phyloP scores from a whole-genome alignment of 2,888 invertebrate genomes.

The Patella depressa region DNA sequence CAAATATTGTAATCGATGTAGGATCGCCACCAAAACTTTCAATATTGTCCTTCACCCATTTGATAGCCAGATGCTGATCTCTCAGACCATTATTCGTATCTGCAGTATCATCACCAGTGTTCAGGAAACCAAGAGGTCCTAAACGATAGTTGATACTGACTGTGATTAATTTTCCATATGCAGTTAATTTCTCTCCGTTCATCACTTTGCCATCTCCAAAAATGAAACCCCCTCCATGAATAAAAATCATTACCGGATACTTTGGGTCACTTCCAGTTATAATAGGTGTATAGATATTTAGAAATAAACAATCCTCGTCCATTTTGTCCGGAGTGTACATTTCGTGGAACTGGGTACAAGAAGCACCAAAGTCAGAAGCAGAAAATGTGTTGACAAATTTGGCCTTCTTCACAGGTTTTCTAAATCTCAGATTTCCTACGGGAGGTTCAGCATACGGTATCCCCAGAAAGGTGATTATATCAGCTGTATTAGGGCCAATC shows the following conservation, averaged over 20 bases:
- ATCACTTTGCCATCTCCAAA: conserved; percentile 33
- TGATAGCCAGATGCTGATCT: conserved; percentile 51
- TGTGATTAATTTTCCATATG: conserved; percentile 42
- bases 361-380: conserved; percentile 38
- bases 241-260: conserved; percentile 44
- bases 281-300: conserved; percentile 49
- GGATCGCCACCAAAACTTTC: conserved; percentile 46
- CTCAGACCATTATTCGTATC: conserved; percentile 56
- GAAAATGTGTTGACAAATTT: conserved; percentile 29
- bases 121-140: conserved; percentile 52
- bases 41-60: conserved; percentile 53
- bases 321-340: neutral
- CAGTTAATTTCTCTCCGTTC: conserved; percentile 22
- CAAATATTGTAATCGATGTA: conserved; percentile 46
- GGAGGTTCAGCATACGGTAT: conserved; percentile 3
- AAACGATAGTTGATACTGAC: conserved; percentile 53
- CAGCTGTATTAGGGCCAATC: neutral
- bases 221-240: conserved; percentile 47
- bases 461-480: neutral
- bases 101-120: conserved; percentile 40
- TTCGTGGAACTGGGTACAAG: conserved; percentile 38
- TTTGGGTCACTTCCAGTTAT: conserved; percentile 13
- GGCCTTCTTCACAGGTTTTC: conserved; percentile 12
- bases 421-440: neutral
- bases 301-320: conserved; percentile 45